These are phyloP conservation scores for Centruroides sculpturatus DNA, from an alignment of 1,140 invertebrate species.

Conservation along the genomic window DNA sequence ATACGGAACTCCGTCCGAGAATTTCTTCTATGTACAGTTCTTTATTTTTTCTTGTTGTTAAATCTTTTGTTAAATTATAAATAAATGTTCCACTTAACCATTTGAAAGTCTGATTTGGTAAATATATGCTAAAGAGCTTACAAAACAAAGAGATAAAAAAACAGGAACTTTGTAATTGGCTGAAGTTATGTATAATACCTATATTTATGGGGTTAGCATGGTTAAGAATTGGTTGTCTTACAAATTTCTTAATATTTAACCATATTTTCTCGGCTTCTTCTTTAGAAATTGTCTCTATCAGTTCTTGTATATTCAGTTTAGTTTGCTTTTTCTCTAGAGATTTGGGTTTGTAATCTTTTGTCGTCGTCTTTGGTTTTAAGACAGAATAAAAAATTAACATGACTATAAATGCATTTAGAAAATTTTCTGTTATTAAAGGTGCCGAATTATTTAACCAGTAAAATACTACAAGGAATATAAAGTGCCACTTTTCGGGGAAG, in stretches of 20 bases:
- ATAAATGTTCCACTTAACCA: constrained; percentile 3
- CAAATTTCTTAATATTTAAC: constrained; percentile 9
- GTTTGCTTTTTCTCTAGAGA: background rate
- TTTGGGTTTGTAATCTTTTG: too few species aligned
- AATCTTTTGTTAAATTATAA: constrained; percentile 12
- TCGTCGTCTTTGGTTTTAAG: background rate
- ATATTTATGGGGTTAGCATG: constrained; percentile 3
- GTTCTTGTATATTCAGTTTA: background rate
- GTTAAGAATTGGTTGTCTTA: constrained; percentile 3
- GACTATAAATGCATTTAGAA: constrained; percentile 6
- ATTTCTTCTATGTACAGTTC: constrained; percentile 9
- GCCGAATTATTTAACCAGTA: constrained; percentile 44
- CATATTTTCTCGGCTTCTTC: background rate
- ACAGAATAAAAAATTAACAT: constrained; percentile 4
- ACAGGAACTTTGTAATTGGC: constrained; percentile 7
- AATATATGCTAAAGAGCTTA: constrained; percentile 2
- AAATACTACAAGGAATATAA: constrained; percentile 45
- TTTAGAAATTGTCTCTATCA: background rate
- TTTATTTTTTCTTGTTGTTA: background rate
- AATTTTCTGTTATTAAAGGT: background rate
- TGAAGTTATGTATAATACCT: constrained; percentile 5
- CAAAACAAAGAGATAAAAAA: constrained; percentile 3
- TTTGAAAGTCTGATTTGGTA: background rate
- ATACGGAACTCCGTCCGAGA: background rate
- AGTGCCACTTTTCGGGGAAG: constrained; percentile 42